Base-by-base conservation (phyloP, 2,113 vertebrate species). In the Alosa alosa region DNA sequence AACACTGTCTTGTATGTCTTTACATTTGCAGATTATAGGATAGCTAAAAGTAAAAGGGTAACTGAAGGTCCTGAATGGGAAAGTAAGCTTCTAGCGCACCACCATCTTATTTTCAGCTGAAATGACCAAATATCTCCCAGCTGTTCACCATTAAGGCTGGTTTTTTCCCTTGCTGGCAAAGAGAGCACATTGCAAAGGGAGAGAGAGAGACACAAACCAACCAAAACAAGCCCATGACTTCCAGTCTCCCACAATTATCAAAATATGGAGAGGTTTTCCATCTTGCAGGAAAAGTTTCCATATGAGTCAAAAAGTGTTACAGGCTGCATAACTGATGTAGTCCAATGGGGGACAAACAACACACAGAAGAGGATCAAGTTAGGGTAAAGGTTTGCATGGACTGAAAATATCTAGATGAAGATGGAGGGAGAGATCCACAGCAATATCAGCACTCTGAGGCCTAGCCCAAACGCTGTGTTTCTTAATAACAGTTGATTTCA, bases 61-160 rank as follows among this genome's bases (percentile, higher is more conserved):
- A 52, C 50, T 20, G 20, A 60, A 22, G 18, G 18, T 22, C 18
- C 4, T 6, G 78, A 85, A 85, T 86, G 78, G 9, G 50, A 88
- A 84, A 86, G 81, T 87, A 90, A 45, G 64, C 83, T 36, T 72
- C 47, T 90, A 44, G 50, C 81, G 88, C 85, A 39, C 89, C 88
- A 90, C 78, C 91, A 85, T 91, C 89, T 93, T 83, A 91, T 93
- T 93, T 92, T 82, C 84, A 86, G 85, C 83, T 90, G 81, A 86
- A 92, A 85, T 82, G 84, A 89, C 87, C 88, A 87, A 88, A 87
- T 88, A 88, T 90, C 83, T 81, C 88, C 91, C 94, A 95, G 93
- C 91, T 95, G 94, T 89, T 90, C 84, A 72, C 82, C 85, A 94
- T 95, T 94, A 95, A 84, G 72, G 81, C 85, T 22, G 41, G 86